Base-by-base conservation (phyloP, 1,140 invertebrate species). In the Drosophila carrolli region DNA sequence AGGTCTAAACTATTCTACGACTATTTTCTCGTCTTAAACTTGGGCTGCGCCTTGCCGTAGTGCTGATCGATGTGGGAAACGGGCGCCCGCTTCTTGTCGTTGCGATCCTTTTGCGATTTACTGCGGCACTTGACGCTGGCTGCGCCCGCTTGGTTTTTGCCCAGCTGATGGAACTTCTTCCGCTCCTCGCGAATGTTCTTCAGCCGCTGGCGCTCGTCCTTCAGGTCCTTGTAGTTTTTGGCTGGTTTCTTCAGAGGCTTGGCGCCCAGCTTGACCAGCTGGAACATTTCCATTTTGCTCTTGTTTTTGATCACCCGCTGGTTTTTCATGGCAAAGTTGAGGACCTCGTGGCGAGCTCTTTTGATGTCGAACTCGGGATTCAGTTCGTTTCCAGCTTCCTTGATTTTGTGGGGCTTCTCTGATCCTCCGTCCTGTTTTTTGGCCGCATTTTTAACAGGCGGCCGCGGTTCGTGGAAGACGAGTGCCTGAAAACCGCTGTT, bases 241-340 rank as follows among this genome's bases (percentile, higher is more conserved):
- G 82, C 90, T 35, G 90, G 91, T 50, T 94, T 95, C 75, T 94
- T 95, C 3, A 93, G 93, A 4, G 94, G 93, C 86, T 94, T 95
- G 8, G 95, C 95, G 29, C 95, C 95, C 63, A 96, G 92, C 72
- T 93, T 94, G 27, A 96, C 92, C 9, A 94, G 93, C 19, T 95
- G 91, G 23, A 93, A 94, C 23, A 94, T 92, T 88, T 95, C 94
- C 55, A 94, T 94, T 91, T 94, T 91, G 44, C 93, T 91, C 68
- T 95, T 94, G 60, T 94, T 93, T 40, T 91, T 81, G n/a, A 93
- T 92, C 14, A 94, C 91, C 11, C 95, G 93, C 47, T 95, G 95
- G 51, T 94, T 93, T 35, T 65, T 68, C 73, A 95, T 94, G 50
- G 94, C 95, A 84, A 96, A 95, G 68, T 95, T 95, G 38, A 95